These are phyloP conservation scores for Drosophila tsacasi DNA, from an alignment of 1,140 invertebrate species.

Conservation along the genomic window DNA sequence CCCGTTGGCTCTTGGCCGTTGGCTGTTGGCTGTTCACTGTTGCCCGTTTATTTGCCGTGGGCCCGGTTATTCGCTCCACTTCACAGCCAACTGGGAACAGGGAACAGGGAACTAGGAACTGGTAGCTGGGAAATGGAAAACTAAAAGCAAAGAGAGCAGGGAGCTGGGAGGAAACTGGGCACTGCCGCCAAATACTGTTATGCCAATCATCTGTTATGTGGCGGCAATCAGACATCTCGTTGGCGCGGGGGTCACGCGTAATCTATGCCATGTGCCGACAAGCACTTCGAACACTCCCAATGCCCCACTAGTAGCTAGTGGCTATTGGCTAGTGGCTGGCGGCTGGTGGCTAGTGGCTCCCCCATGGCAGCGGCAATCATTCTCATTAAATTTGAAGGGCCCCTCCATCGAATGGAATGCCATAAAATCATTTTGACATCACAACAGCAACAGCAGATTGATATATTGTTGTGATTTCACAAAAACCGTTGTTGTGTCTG, in stretches of 20 bases:
- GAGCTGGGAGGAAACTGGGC: constrained; percentile 3
- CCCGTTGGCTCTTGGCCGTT: constrained; percentile 11
- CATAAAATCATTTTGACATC: constrained; percentile 16
- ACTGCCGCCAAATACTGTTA: constrained; percentile 30
- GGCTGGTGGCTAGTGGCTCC: constrained; percentile 7
- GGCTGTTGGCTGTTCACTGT: background rate
- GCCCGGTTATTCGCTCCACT: constrained; percentile 28
- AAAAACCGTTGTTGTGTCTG: background rate
- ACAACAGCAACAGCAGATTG: background rate
- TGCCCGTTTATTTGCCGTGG: constrained; percentile 20
- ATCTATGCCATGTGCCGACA: constrained; percentile 36
- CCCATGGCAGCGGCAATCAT: constrained; percentile 12
- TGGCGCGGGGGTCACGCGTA: constrained; percentile 24
- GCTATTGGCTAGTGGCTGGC: constrained; percentile 3
- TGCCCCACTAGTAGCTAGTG: constrained; percentile 5
- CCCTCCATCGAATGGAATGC: background rate
- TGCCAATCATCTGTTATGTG: constrained; percentile 33
- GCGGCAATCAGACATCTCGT: constrained; percentile 14
- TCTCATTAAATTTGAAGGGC: constrained; percentile 21
- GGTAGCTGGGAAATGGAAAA: background rate
- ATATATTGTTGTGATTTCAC: constrained; percentile 15
- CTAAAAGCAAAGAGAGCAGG: too few relatives aligned
- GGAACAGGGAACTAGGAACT: background rate
- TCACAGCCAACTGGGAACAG: constrained; percentile 25
- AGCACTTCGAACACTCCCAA: constrained; percentile 27